phyloP scores from a whole-genome alignment of 2,888 invertebrate species.

The Dinocampus coccinellae region DNA sequence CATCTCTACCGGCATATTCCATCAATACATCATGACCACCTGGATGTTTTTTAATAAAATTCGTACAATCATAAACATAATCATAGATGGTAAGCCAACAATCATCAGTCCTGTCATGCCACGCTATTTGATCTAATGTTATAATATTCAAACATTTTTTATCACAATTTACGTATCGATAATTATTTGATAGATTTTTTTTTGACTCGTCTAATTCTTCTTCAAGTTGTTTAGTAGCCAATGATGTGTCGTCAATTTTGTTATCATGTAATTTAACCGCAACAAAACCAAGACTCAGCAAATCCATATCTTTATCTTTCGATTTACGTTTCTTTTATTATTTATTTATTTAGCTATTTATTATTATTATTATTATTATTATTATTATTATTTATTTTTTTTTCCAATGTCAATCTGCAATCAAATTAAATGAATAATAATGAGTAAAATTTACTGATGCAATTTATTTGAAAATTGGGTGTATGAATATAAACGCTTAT shows the following conservation, averaged over 20 bases:
- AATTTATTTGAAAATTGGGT: background rate
- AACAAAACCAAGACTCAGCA: constrained; percentile 35
- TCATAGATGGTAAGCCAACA: constrained; percentile 93
- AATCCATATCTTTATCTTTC: constrained; percentile 33
- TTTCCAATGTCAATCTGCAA: background rate
- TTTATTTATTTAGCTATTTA: background rate
- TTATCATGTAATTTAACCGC: constrained; percentile 35
- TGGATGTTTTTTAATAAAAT: constrained; percentile 84
- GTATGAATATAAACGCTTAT: background rate
- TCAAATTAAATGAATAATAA: background rate
- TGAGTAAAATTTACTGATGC: background rate
- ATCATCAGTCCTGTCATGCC: constrained; percentile 79
- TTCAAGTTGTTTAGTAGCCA: background rate
- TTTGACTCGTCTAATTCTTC: background rate
- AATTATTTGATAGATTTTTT: constrained; percentile 14
- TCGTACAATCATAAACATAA: constrained; percentile 85
- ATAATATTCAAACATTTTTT: constrained; percentile 65
- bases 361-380: no score
- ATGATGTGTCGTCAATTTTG: no score
- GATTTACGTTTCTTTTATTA: background rate
- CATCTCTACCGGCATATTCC: constrained; percentile 88
- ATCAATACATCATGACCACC: constrained; percentile 86
- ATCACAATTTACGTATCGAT: constrained; percentile 12
- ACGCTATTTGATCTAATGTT: constrained; percentile 81
- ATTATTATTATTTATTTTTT: no score